phyloP scores from a whole-genome alignment of 2,797 vertebrate genomes.

The Glyptemys insculpta region DNA sequence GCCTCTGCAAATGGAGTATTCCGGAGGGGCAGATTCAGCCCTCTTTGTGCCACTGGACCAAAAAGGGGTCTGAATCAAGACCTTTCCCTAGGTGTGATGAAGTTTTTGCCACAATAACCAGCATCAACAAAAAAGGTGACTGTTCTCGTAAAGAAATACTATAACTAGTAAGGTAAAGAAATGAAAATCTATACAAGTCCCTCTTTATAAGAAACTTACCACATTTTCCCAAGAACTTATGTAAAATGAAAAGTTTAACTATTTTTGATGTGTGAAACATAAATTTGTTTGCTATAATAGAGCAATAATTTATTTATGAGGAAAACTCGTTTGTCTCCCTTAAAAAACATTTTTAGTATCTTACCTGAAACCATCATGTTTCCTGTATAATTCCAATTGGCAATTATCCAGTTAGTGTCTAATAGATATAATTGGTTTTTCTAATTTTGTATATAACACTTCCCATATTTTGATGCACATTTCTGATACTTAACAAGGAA shows the following conservation, averaged over 20 bases:
- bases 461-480: background rate
- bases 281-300: background rate
- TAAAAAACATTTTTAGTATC: conserved; percentile 36
- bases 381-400: conserved; percentile 48
- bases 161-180: background rate
- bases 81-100: fast-evolving
- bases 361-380: conserved; percentile 9
- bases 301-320: conserved; percentile 35
- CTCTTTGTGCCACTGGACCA: background rate
- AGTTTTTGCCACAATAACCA: background rate
- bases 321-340: background rate
- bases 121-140: background rate
- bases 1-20: background rate
- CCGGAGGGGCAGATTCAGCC: background rate
- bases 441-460: background rate
- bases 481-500: background rate
- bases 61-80: fast-evolving
- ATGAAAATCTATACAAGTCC: fast-evolving
- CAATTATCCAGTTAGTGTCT: conserved; percentile 49
- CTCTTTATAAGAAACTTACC: background rate
- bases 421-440: conserved; percentile 35
- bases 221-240: background rate
- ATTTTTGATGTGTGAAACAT: background rate
- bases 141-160: fast-evolving
- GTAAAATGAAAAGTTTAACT: conserved; percentile 19